A percentile compares a stretch with the other conserved stretches of the same genome.
Conservation (phyloP, 2,888 invertebrate genomes). For the Mycogona germanica region DNA sequence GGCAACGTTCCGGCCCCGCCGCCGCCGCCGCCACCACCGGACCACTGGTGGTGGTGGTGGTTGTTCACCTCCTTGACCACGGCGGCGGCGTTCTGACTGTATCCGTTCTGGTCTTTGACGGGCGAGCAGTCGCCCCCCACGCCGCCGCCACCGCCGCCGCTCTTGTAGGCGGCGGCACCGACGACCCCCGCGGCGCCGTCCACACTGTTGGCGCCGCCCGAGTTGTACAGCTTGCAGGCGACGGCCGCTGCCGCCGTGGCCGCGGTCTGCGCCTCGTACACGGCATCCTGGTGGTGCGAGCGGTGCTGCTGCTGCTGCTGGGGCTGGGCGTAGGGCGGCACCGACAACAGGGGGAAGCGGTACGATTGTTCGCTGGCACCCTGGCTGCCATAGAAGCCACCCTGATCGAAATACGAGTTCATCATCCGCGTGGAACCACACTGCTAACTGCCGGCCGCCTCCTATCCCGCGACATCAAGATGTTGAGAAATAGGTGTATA, state of each 20-base stretch:
- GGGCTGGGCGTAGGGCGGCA: slow-evolving; percentile 55
- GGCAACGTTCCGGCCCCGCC: slow-evolving; percentile 43
- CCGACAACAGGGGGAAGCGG: slow-evolving; percentile 60
- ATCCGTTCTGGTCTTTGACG: slow-evolving; percentile 25
- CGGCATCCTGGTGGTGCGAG: slow-evolving; percentile 76
- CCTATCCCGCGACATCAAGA: too few relatives aligned
- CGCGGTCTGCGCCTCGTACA: slow-evolving; percentile 58
- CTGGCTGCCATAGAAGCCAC: slow-evolving; percentile 86
- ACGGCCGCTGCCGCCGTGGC: slow-evolving; percentile 46
- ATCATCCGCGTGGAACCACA: slow-evolving; percentile 38
- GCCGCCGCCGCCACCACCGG: slow-evolving; percentile 36
- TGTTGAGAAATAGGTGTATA: too few relatives aligned
- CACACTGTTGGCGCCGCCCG: slow-evolving; percentile 25
- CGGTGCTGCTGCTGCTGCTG: slow-evolving; percentile 38
- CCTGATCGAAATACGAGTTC: slow-evolving; percentile 95
- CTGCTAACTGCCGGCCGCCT: too few relatives aligned
- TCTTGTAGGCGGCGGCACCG: slow-evolving; percentile 22
- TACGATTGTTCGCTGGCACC: slow-evolving; percentile 60
- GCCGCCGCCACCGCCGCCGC: slow-evolving; percentile 23
- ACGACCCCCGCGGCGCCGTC: slow-evolving; percentile 53
- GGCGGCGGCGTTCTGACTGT: slow-evolving; percentile 24
- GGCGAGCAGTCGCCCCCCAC: slow-evolving; percentile 20
- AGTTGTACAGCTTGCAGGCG: slow-evolving; percentile 21
- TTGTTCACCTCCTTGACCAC: slow-evolving; percentile 33
- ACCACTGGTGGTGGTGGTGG: too few relatives aligned